These are phyloP conservation scores for Sycobia sp. DNA, from an alignment of 1,140 invertebrate species.

Conservation along the genomic window DNA sequence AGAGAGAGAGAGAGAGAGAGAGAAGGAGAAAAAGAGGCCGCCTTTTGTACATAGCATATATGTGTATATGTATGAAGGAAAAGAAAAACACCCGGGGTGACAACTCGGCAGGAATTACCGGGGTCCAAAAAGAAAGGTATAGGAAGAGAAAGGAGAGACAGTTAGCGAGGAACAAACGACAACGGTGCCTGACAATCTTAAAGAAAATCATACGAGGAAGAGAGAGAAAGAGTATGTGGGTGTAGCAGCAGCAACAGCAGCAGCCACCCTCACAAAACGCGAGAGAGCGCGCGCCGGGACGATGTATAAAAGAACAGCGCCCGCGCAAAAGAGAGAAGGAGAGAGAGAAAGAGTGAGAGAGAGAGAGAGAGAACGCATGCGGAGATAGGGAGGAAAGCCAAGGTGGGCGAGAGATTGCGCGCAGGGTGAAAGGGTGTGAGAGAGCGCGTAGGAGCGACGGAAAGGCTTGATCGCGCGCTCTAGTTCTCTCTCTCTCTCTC, in stretches of 20 bases:
- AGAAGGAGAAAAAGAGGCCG: neutral
- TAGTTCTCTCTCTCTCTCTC: too few relatives aligned
- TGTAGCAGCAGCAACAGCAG: too few relatives aligned
- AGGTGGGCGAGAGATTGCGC: constrained; percentile 32
- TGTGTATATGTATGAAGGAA: too few relatives aligned
- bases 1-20: constrained; percentile 11
- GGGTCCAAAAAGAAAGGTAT: too few relatives aligned
- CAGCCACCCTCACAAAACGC: too few relatives aligned
- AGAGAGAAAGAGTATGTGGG: too few relatives aligned
- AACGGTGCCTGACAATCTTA: neutral
- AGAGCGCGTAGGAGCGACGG: constrained; percentile 18
- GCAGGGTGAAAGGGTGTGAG: constrained; percentile 22
- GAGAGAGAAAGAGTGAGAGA: neutral
- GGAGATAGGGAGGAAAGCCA: neutral
- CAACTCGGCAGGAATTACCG: neutral
- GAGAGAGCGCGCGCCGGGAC: too few relatives aligned
- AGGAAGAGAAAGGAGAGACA: neutral
- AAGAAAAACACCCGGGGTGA: neutral
- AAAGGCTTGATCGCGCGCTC: too few relatives aligned
- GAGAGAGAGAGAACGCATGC: neutral
- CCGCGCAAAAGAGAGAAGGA: too few relatives aligned
- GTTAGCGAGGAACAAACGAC: neutral
- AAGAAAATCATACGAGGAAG: too few relatives aligned
- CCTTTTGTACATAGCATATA: too few relatives aligned
- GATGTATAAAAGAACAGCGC: too few relatives aligned